Evolutionary conservation across 2,888 invertebrate genomes (phyloP).

Genomic region (Drosophila suboccidentalis): DNA sequence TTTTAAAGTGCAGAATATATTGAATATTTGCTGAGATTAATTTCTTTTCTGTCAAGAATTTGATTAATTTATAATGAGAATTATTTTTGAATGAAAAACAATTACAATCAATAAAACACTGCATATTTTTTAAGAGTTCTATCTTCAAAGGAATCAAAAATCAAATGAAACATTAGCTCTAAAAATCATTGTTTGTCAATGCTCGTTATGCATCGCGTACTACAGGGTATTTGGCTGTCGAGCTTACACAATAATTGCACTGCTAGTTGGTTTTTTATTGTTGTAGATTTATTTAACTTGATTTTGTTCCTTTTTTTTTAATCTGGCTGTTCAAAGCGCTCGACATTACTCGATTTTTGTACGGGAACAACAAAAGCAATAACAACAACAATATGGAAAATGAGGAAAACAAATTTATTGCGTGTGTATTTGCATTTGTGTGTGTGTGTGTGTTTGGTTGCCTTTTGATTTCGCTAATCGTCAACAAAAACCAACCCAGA

Average conservation of each 20-base stretch:
- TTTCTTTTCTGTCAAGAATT: not conserved
- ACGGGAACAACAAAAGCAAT: constrained; percentile 17
- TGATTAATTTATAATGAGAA: not conserved
- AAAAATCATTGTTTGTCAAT: not conserved
- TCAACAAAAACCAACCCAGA: constrained; percentile 67
- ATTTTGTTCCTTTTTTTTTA: constrained; percentile 17
- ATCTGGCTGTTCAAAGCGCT: constrained; percentile 47
- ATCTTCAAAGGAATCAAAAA: not conserved
- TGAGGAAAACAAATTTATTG: constrained; percentile 43
- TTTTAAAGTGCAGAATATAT: not conserved
- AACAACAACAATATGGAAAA: constrained; percentile 41
- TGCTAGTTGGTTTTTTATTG: constrained; percentile 16
- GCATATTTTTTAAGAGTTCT: too few relatives aligned
- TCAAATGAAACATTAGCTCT: not conserved
- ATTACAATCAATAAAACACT: too few relatives aligned
- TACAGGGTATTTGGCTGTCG: constrained; percentile 23
- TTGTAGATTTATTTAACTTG: constrained; percentile 16
- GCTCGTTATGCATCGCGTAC: not conserved
- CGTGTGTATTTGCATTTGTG: not conserved
- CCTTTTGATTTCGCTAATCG: constrained; percentile 77
- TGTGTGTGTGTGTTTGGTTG: constrained; percentile 41
- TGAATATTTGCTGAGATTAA: not conserved
- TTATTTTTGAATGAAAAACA: too few relatives aligned
- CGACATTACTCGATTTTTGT: constrained; percentile 57
- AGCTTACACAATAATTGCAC: not conserved